A percentile compares a stretch with the other conserved stretches of the same genome.
Evolutionary conservation across 2,797 vertebrate genomes (phyloP).

Genomic region (Ciconia nigra): DNA sequence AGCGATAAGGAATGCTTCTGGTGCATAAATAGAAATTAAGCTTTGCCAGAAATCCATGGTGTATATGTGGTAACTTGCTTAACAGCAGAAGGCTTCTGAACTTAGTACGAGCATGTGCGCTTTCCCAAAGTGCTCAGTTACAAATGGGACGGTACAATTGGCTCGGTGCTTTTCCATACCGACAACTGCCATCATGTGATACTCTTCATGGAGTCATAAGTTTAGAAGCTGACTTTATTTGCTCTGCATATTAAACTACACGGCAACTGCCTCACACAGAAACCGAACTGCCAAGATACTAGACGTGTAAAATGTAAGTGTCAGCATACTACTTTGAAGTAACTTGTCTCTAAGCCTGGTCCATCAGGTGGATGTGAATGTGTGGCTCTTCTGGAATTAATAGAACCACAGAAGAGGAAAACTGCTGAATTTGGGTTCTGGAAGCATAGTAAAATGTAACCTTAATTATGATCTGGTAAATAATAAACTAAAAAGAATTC

Average conservation of each 20-base stretch:
- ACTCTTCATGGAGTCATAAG: not conserved
- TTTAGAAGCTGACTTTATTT: not conserved
- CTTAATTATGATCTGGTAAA: not conserved
- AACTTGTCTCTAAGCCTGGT: not conserved
- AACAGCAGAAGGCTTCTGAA: not conserved
- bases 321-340: not conserved
- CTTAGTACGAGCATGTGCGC: rapidly evolving
- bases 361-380: not conserved
- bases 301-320: not conserved
- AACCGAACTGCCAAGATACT: not conserved
- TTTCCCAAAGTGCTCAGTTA: not conserved
- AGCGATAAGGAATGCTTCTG: not conserved
- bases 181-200: not conserved
- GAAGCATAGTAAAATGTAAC: not conserved
- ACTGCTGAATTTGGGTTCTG: not conserved
- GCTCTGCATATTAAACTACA: not conserved
- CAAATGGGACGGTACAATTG: not conserved
- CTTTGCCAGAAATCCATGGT: not conserved
- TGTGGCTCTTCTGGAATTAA: not conserved
- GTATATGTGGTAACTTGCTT: not conserved
- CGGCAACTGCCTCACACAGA: not conserved
- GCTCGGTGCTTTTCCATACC: not conserved
- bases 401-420: not conserved
- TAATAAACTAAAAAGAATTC: not conserved
- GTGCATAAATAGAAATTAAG: not conserved